Conservation (phyloP, 2,888 invertebrate species). For the Chymomyza procnemis region DNA sequence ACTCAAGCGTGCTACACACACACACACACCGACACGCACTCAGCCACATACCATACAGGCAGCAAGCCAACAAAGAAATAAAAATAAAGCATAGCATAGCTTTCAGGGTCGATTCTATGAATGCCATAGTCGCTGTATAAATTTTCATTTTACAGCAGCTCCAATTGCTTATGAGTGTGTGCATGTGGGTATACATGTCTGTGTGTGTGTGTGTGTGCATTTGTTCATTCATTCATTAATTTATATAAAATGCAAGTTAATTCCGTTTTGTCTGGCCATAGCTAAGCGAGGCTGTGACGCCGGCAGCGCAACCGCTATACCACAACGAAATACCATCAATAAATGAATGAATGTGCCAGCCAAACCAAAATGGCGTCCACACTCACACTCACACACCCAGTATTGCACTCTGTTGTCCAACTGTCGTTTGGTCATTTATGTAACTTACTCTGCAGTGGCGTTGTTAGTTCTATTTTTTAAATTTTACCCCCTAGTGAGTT, state of each 20-base stretch:
- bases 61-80: not conserved
- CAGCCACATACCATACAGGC: conserved; percentile 13
- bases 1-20: conserved; percentile 32
- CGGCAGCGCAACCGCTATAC: conserved; percentile 13
- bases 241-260: conserved; percentile 76
- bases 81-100: conserved; percentile 40
- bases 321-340: conserved; percentile 64
- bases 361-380: conserved; percentile 40
- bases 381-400: conserved; percentile 9
- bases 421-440: conserved; percentile 41
- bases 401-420: not conserved
- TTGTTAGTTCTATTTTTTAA: no score
- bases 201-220: conserved; percentile 29
- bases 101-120: conserved; percentile 43
- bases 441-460: conserved; percentile 29
- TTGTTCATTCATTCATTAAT: conserved; percentile 70
- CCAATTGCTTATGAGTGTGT: conserved; percentile 16
- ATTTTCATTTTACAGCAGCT: conserved; percentile 55
- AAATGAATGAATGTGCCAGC: conserved; percentile 54
- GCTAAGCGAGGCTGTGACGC: conserved; percentile 52
- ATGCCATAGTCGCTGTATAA: conserved; percentile 50
- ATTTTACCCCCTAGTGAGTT: no score
- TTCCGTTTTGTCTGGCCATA: conserved; percentile 68
- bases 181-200: conserved; percentile 7
- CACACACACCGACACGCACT: conserved; percentile 4